These are phyloP conservation scores for Heterocephalus glaber DNA, from an alignment of 2,113 vertebrate species.

Conservation along the genomic window DNA sequence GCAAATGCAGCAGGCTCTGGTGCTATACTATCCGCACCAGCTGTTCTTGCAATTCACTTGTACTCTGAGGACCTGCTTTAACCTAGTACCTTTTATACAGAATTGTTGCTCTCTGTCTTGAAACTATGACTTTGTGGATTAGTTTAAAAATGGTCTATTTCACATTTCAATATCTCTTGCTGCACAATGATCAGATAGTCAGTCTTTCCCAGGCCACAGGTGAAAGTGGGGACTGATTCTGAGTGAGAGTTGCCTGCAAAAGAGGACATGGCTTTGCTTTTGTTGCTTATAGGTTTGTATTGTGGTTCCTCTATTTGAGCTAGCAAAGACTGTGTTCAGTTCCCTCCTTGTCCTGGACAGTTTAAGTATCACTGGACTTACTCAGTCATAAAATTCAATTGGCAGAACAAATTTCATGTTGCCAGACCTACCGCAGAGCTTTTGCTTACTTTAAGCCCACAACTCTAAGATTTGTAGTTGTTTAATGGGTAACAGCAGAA, in stretches of 20 bases:
- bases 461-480: neutral
- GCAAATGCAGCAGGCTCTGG: neutral
- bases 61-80: neutral
- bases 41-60: neutral
- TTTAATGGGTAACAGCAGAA: conserved; percentile 17
- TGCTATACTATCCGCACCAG: neutral
- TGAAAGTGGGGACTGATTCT: neutral
- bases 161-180: neutral
- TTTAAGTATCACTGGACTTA: conserved; percentile 2
- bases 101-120: neutral
- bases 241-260: neutral
- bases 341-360: neutral
- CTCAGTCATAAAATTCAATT: conserved; percentile 32
- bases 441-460: neutral
- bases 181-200: neutral
- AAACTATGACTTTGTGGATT: neutral
- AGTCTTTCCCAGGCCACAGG: neutral
- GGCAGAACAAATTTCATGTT: conserved; percentile 12
- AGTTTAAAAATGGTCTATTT: neutral
- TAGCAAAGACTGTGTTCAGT: neutral
- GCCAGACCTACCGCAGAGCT: neutral
- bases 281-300: neutral
- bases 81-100: neutral
- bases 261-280: neutral
- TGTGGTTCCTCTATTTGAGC: neutral